Evolutionary conservation across 2,797 vertebrate species (phyloP).

Genomic region (Erithacus rubecula): DNA sequence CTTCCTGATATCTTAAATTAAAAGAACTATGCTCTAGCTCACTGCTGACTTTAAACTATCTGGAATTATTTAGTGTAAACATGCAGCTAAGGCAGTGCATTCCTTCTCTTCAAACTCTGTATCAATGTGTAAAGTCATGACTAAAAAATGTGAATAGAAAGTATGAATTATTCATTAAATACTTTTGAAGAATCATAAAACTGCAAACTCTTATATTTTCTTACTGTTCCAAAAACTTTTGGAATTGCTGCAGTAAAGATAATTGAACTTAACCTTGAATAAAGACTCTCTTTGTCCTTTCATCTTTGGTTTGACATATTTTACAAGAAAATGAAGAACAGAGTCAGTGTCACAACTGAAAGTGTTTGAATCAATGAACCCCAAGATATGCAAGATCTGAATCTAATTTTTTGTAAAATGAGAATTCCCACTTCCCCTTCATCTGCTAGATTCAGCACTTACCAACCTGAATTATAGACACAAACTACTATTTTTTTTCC

Average conservation of each 20-base stretch:
- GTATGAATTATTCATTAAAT: slow-evolving; percentile 18
- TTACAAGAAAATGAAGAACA: neutral
- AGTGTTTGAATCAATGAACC: neutral
- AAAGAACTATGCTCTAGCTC: neutral
- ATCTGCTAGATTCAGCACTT: neutral
- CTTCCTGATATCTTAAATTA: neutral
- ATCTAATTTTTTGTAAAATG: neutral
- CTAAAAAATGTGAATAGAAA: neutral
- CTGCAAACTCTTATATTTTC: neutral
- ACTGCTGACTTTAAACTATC: neutral
- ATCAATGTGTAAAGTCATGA: neutral
- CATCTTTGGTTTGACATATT: neutral
- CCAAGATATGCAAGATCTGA: neutral
- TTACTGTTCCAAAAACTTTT: neutral
- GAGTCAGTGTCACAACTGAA: neutral
- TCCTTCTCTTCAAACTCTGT: neutral
- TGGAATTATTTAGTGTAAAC: neutral
- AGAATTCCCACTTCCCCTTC: neutral
- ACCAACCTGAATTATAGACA: neutral
- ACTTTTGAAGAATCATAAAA: neutral
- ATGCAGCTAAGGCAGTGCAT: neutral
- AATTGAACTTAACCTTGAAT: neutral
- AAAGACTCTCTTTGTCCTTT: neutral
- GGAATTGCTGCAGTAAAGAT: neutral
- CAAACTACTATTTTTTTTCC: neutral